Percentiles rank a stretch among this genome's conserved stretches.
phyloP scores from a whole-genome alignment of 2,888 invertebrate genomes.

The Galerucella nymphaeae region DNA sequence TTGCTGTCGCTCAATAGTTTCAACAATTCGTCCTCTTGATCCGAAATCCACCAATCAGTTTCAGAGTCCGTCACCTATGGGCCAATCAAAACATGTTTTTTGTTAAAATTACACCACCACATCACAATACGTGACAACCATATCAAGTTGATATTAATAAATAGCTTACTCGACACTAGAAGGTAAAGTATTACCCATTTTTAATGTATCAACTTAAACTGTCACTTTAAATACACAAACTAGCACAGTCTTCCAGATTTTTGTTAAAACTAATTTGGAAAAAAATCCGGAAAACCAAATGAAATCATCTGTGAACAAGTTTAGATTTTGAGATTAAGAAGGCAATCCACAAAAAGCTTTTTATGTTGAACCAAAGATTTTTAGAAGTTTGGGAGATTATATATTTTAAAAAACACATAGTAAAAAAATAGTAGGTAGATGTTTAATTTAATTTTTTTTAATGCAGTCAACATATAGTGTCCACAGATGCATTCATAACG shows the following conservation, averaged over 20 bases:
- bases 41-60: conserved; percentile 81
- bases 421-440: too few relatives aligned
- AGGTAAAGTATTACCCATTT: background rate
- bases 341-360: background rate
- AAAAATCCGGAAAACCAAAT: conserved; percentile 19
- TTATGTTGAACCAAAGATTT: background rate
- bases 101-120: conserved; percentile 56
- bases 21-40: conserved; percentile 82
- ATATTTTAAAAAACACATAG: too few relatives aligned
- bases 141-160: conserved; percentile 5
- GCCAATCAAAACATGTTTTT: conserved; percentile 64
- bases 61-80: conserved; percentile 72
- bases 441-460: too few relatives aligned
- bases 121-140: background rate
- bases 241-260: conserved; percentile 13
- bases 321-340: background rate
- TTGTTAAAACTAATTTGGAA: background rate
- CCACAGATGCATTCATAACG: background rate
- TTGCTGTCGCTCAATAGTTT: conserved; percentile 78
- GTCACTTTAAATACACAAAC: background rate
- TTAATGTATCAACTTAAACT: conserved; percentile 3
- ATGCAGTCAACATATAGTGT: conserved; percentile 9
- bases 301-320: background rate
- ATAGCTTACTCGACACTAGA: background rate
- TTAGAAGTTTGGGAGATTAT: too few relatives aligned